These are phyloP conservation scores for Hylaeus volcanicus DNA, from an alignment of 1,140 invertebrate genomes.

Conservation along the genomic window DNA sequence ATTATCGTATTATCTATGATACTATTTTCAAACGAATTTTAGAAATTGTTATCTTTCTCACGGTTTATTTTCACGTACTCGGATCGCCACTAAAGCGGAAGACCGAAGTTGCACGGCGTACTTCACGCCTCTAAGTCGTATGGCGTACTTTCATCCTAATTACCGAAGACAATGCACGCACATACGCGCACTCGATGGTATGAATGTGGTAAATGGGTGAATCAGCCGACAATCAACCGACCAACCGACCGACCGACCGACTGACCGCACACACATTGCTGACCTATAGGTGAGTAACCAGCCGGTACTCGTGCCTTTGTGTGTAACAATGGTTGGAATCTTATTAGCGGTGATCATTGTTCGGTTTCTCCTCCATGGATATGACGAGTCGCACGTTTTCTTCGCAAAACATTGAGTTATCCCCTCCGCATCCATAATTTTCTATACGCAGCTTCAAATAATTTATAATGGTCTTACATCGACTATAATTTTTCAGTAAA, in stretches of 20 bases:
- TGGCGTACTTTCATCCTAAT: conserved; percentile 35
- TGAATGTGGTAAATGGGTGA: conserved; percentile 51
- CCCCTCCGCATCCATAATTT: no score
- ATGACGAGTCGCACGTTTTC: no score
- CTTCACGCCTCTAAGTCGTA: background rate
- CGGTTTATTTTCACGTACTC: background rate
- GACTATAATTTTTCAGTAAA: no score
- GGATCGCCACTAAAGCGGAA: background rate
- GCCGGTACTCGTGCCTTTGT: conserved; percentile 32
- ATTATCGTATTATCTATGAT: no score
- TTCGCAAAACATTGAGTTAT: background rate
- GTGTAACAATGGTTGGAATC: conserved; percentile 43
- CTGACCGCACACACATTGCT: conserved; percentile 60
- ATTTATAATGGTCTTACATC: no score
- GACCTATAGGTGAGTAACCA: conserved; percentile 40
- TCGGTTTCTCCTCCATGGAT: conserved; percentile 7
- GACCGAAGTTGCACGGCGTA: background rate
- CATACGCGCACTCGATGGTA: background rate
- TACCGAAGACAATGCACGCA: conserved; percentile 23
- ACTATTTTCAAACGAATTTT: background rate
- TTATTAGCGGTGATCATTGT: conserved; percentile 38
- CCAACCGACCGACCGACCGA: conserved; percentile 58
- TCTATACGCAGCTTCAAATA: no score
- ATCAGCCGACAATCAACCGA: conserved; percentile 59
- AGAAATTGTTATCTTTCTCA: background rate